Conservation (phyloP, 2,888 invertebrate genomes). For the Cantharis lateralis region DNA sequence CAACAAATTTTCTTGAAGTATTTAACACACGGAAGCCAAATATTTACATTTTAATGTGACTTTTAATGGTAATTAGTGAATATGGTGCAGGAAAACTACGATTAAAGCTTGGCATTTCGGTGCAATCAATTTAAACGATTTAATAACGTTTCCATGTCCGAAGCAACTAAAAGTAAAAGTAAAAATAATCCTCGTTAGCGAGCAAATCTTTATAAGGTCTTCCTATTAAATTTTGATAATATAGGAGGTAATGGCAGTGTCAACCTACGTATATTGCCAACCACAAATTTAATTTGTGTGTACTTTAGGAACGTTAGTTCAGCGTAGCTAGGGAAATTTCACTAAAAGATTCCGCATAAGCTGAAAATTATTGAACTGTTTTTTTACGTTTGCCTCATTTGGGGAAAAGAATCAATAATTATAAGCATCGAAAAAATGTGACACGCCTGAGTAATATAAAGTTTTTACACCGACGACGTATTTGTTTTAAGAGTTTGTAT, state of each 20-base stretch:
- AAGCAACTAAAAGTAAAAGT: neutral
- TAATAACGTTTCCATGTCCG: neutral
- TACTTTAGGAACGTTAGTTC: neutral
- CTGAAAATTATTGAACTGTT: neutral
- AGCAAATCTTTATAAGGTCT: neutral
- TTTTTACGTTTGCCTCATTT: neutral
- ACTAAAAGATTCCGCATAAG: neutral
- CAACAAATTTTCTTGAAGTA: conserved; percentile 9
- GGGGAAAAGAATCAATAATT: neutral
- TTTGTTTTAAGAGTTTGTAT: no score
- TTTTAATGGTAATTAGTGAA: neutral
- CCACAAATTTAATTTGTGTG: conserved; percentile 1
- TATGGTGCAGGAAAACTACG: neutral
- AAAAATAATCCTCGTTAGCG: neutral
- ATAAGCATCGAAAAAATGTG: neutral
- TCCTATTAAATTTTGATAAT: neutral
- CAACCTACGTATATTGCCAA: neutral
- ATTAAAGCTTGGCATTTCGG: neutral
- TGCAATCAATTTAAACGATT: neutral
- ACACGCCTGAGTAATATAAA: neutral
- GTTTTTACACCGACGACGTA: neutral
- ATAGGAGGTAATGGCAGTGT: neutral
- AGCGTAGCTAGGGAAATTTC: neutral
- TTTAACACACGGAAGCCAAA: conserved; percentile 1
- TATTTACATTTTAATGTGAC: neutral